Percentiles rank a stretch among this genome's conserved stretches.
Evolutionary conservation across 2,888 invertebrate genomes (phyloP).

Genomic region (Microctonus hyperodae): DNA sequence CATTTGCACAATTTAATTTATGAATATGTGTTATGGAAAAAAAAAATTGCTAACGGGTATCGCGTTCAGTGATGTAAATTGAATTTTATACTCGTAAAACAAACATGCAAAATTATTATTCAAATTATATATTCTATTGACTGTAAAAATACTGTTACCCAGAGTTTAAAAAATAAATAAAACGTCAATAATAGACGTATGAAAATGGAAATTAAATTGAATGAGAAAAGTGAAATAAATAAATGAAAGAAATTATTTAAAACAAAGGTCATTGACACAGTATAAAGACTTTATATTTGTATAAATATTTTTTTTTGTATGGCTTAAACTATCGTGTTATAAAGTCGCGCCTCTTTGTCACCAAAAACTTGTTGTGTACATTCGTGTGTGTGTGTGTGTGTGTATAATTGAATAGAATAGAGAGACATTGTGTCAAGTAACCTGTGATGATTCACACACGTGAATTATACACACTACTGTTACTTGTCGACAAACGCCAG

Average conservation of each 20-base stretch:
- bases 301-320: too few species aligned
- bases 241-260: background rate
- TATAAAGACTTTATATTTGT: slow-evolving; percentile 3
- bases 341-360: slow-evolving; percentile 28
- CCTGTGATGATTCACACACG: slow-evolving; percentile 22
- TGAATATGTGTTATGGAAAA: too few species aligned
- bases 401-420: slow-evolving; percentile 36
- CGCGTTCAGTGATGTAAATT: background rate
- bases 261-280: background rate
- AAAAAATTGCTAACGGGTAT: background rate
- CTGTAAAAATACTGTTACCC: background rate
- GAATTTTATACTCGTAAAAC: too few species aligned
- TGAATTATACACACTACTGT: slow-evolving; percentile 24
- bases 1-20: background rate
- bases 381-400: too few species aligned
- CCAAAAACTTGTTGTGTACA: slow-evolving; percentile 34
- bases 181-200: background rate
- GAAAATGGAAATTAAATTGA: background rate
- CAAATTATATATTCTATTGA: slow-evolving; percentile 33
- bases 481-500: slow-evolving; percentile 31
- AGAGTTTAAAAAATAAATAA: background rate
- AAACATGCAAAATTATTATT: too few species aligned
- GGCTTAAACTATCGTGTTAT: background rate
- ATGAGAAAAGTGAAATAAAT: background rate
- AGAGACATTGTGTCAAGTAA: slow-evolving; percentile 33